Base-by-base conservation (phyloP, 2,797 vertebrate genomes). In the Melanotaenia pygmaea region DNA sequence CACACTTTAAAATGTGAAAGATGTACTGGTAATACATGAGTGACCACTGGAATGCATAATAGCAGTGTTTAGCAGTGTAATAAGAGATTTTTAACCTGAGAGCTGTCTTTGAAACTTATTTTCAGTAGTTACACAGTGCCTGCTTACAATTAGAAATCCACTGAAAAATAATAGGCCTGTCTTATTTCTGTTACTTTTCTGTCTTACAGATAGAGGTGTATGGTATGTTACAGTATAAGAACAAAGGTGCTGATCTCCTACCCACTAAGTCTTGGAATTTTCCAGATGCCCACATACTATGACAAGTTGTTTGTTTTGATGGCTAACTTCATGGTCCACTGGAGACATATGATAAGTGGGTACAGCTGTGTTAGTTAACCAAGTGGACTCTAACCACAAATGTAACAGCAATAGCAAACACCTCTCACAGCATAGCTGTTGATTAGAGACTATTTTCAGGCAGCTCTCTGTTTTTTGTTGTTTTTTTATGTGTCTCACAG, bases 301-400 rank as follows among this genome's bases (percentile, higher is more conserved):
- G 88, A 82, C 85, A 70, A 77, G 76, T 68, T 56, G 82, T 76
- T 85, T 89, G 82, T 85, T 89, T 84, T 85, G 86, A 91, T 89
- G 77, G 83, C 79, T 83, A 83, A 87, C 86, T 74, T 74, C 83
- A 80, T 67, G 82, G 74, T 89, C 77, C 83, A 62, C 54, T 81
- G 82, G 79, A 70, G 73, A 76, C 64, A 62, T 63, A 72, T 81
- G 81, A 87, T 87, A 88, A 91, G 85, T 88, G 80, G 80, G 79
- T 70, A 64, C 86, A 91, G 87, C 88, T 89, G 74, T 80, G 79
- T 86, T 89, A 82, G 83, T 88, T 83, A 88, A 74, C 82, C 76
- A 81, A 81, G 65, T 87, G 84, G 85, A 79, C 78, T 68, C 74
- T 34, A 40, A 75, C 73, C 77, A 83, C 85, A 87, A 81, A 89